A percentile compares a stretch with the other conserved stretches of the same genome.
Conservation (phyloP, 2,888 invertebrate genomes). For the Morpho helenor region DNA sequence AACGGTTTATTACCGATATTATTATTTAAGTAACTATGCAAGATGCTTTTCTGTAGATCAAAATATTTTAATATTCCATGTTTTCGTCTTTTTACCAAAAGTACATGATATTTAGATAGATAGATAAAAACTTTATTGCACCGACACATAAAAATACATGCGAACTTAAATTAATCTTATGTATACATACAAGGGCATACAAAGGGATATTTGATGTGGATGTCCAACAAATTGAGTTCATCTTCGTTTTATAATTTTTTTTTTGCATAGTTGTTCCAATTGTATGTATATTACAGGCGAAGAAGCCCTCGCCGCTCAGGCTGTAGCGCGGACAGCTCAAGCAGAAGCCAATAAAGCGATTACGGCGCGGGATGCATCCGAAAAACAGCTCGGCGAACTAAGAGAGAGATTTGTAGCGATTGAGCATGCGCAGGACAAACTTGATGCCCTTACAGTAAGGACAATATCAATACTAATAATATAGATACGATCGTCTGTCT, state of each 20-base stretch:
- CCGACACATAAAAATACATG: no score
- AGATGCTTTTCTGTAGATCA: no score
- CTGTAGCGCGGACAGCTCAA: constrained; percentile 64
- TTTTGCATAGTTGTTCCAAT: background rate
- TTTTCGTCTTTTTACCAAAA: no score
- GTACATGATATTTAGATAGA: no score
- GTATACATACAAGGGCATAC: no score
- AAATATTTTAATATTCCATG: no score
- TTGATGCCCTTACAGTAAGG: constrained; percentile 59
- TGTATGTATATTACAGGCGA: constrained; percentile 43
- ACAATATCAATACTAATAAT: background rate
- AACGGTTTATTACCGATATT: no score
- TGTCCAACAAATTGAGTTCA: no score
- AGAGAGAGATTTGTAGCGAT: constrained; percentile 53
- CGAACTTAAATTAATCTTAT: no score
- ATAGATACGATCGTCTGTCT: background rate
- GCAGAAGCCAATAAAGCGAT: constrained; percentile 59
- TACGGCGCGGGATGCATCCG: constrained; percentile 49
- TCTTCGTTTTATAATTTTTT: background rate
- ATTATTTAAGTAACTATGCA: no score
- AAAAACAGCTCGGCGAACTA: constrained; percentile 49
- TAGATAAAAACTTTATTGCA: no score
- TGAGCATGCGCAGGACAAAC: constrained; percentile 62
- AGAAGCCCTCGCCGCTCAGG: constrained; percentile 65
- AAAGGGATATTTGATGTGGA: no score